Percentiles rank a stretch among this genome's conserved stretches.
phyloP scores from a whole-genome alignment of 2,113 vertebrate species.

The Corynorhinus townsendii region DNA sequence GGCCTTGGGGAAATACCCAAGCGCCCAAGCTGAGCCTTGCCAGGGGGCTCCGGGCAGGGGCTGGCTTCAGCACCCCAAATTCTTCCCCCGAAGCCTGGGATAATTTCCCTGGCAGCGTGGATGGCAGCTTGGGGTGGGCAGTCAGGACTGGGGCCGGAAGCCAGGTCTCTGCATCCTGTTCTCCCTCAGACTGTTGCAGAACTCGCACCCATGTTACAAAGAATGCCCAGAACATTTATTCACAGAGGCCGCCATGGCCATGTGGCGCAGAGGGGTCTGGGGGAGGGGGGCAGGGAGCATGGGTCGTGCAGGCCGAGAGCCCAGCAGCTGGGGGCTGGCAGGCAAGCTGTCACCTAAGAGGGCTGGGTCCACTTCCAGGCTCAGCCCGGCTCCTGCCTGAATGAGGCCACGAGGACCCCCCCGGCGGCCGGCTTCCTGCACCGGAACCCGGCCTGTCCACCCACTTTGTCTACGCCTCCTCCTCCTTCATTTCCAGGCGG shows the following conservation, averaged over 20 bases:
- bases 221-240: slow-evolving; percentile 56
- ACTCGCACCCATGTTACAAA: slow-evolving; percentile 32
- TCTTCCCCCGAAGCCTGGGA: background rate
- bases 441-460: background rate
- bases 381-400: background rate
- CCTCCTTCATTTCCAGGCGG: background rate
- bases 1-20: background rate
- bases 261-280: background rate
- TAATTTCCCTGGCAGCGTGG: background rate
- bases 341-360: background rate
- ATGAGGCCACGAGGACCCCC: background rate
- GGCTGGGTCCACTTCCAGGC: background rate
- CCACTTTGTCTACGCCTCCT: background rate
- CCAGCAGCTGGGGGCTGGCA: background rate
- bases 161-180: background rate
- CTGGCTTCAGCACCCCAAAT: background rate
- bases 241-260: background rate
- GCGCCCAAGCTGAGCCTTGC: background rate
- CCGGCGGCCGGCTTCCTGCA: background rate
- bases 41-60: too few relatives aligned
- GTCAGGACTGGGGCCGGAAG: background rate
- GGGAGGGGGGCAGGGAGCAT: background rate
- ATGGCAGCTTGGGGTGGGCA: too few relatives aligned
- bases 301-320: background rate
- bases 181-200: background rate